phyloP scores from a whole-genome alignment of 2,113 vertebrate species.

The Rhabdornis inornatus region DNA sequence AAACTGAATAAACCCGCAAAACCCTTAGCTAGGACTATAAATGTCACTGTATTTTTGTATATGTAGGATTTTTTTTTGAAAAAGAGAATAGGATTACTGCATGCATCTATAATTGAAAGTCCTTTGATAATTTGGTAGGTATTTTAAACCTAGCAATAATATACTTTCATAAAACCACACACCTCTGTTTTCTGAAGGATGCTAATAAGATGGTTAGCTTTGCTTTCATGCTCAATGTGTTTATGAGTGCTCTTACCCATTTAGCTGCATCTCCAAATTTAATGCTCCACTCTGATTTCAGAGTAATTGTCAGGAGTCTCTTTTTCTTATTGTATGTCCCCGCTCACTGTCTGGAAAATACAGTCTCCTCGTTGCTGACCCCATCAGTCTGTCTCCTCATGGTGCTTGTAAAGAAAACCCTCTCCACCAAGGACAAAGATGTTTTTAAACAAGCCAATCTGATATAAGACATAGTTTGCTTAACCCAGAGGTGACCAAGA shows the following conservation, averaged over 20 bases:
- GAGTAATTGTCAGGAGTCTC: conserved; percentile 31
- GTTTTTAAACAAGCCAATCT: conserved; percentile 46
- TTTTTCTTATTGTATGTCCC: background rate
- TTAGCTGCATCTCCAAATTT: conserved; percentile 25
- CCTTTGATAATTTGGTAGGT: conserved; percentile 43
- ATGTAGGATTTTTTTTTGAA: background rate
- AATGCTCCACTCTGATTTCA: conserved; percentile 46
- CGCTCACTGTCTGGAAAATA: conserved; percentile 28
- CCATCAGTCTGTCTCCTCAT: conserved; percentile 45
- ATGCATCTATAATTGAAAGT: conserved; percentile 41
- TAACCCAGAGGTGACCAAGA: conserved; percentile 40
- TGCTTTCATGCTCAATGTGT: conserved; percentile 45
- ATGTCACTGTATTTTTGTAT: conserved; percentile 57
- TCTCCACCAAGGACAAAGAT: conserved; percentile 40
- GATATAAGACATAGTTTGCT: conserved; percentile 32
- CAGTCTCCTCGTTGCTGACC: conserved; percentile 42
- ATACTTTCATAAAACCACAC: conserved; percentile 58
- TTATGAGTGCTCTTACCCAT: conserved; percentile 47
- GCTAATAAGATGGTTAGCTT: conserved; percentile 55
- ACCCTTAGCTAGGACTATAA: conserved; percentile 50
- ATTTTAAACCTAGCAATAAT: conserved; percentile 63
- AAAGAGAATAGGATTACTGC: conserved; percentile 32
- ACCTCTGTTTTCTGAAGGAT: conserved; percentile 45
- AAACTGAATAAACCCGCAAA: conserved; percentile 60
- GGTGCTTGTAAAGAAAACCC: conserved; percentile 31